Conservation (phyloP, 2,113 vertebrate species). For the Egretta garzetta region DNA sequence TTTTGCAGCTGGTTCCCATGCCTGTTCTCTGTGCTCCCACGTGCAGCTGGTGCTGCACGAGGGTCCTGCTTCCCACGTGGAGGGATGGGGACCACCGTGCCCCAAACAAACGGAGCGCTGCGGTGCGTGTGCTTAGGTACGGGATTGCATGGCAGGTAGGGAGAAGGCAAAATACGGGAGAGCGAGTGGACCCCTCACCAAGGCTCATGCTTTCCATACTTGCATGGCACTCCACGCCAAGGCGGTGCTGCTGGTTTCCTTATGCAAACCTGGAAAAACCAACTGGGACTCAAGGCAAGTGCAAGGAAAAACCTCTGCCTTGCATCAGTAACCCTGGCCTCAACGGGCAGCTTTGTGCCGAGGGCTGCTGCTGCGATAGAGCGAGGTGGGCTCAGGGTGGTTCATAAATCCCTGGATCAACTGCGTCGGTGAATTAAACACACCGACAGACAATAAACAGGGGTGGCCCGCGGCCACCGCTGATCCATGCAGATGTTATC, state of each 20-base stretch:
- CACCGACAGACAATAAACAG: not conserved
- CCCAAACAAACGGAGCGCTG: not conserved
- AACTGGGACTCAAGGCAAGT: not conserved
- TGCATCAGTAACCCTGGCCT: fast-evolving
- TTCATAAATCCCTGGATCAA: not conserved
- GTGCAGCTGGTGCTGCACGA: not conserved
- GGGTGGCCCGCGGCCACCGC: fast-evolving
- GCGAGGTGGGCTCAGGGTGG: not conserved
- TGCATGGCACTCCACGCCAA: fast-evolving
- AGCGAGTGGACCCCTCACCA: fast-evolving
- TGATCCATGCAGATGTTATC: not conserved
- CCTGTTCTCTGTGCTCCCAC: not conserved
- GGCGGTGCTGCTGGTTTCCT: not conserved
- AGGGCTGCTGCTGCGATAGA: not conserved
- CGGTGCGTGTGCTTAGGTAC: not conserved
- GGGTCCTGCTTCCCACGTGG: not conserved
- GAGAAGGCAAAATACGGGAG: not conserved
- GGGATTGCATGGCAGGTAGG: not conserved
- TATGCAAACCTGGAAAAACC: not conserved
- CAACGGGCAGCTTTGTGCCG: not conserved
- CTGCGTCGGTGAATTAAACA: not conserved
- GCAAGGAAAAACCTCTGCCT: not conserved
- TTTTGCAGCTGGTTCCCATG: not conserved
- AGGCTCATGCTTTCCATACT: not conserved
- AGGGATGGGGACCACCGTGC: not conserved